phyloP scores from a whole-genome alignment of 2,797 vertebrate genomes.

The Melanotaenia trifasciata region DNA sequence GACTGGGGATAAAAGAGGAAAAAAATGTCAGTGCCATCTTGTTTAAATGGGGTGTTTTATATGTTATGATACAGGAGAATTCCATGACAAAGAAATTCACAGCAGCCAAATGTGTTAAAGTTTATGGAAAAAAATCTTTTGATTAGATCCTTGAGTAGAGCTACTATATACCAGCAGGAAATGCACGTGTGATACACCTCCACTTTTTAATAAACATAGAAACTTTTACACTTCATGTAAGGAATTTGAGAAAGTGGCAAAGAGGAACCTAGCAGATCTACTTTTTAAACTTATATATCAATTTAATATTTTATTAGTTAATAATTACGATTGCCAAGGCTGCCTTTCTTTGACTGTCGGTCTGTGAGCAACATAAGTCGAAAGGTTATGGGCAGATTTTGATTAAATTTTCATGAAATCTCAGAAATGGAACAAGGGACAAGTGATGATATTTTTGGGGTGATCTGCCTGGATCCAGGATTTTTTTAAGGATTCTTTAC shows the following conservation, averaged over 20 bases:
- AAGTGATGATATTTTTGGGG: too few relatives aligned
- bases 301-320: background rate
- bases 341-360: too few relatives aligned
- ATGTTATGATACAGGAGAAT: background rate
- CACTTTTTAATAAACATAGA: background rate
- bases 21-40: background rate
- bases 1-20: conserved; percentile 85
- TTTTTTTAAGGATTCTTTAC: too few relatives aligned
- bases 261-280: background rate
- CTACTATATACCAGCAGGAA: background rate
- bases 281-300: background rate
- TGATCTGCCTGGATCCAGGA: too few relatives aligned
- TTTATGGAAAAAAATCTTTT: background rate
- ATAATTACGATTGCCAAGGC: too few relatives aligned
- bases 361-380: too few relatives aligned
- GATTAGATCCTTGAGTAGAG: background rate
- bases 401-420: too few relatives aligned
- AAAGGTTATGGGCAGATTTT: too few relatives aligned
- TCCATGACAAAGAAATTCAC: background rate
- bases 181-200: background rate
- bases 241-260: too few relatives aligned
- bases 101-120: background rate
- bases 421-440: too few relatives aligned
- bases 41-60: background rate
- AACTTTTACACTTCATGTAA: background rate